Evolutionary conservation across 2,888 invertebrate species (phyloP).

Genomic region (Chelonus formosanus): DNA sequence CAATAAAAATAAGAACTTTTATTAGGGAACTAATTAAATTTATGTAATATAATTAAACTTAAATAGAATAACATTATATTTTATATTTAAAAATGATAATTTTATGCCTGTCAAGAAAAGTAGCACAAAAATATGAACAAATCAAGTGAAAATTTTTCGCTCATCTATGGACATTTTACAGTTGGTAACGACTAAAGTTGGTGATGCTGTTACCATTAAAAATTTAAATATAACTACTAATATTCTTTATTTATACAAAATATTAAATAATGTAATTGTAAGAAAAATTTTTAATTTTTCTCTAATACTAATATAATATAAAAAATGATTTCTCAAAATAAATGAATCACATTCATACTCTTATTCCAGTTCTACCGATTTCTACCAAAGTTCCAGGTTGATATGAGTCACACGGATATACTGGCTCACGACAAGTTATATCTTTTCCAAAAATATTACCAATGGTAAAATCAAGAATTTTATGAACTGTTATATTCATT

Average conservation of each 20-base stretch:
- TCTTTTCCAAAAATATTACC: conserved; percentile 58
- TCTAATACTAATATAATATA: background rate
- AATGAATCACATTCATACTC: conserved; percentile 43
- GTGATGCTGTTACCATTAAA: too few species aligned
- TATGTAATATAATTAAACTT: background rate
- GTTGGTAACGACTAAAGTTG: too few species aligned
- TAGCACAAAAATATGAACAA: background rate
- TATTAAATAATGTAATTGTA: background rate
- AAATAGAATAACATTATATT: background rate
- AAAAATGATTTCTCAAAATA: background rate
- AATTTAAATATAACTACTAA: background rate
- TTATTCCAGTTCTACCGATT: conserved; percentile 54
- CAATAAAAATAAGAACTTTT: conserved; percentile 8
- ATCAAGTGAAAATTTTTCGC: background rate
- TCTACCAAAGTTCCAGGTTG: conserved; percentile 58
- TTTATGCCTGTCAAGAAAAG: background rate
- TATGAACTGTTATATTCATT: conserved; percentile 53
- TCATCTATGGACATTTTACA: too few species aligned
- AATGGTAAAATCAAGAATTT: conserved; percentile 53
- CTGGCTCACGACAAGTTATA: conserved; percentile 57
- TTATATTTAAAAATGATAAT: conserved; percentile 6
- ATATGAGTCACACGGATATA: conserved; percentile 57
- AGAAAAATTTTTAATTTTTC: background rate
- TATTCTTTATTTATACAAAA: background rate
- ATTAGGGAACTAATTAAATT: background rate